Evolutionary conservation across 1,140 invertebrate genomes (phyloP), one percentile per base, ranked within the genome.

Genomic region (Drosophila sp.): DNA sequence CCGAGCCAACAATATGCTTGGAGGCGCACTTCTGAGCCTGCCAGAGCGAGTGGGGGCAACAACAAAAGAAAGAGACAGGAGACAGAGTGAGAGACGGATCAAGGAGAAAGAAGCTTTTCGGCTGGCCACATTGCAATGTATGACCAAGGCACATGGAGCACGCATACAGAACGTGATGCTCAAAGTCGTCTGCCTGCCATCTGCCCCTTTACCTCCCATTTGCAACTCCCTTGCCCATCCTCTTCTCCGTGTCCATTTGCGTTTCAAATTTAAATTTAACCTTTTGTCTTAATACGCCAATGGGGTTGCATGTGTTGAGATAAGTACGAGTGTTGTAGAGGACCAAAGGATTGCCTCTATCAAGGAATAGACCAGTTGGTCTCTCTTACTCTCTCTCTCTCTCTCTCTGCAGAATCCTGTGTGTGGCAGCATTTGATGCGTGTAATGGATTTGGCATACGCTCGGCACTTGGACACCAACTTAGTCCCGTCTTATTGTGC

Each of bases 181-280:
- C 73, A 29, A 34, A 46, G 21, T 40, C 25, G n/a, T 7, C 53
- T 7, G 7, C 34, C 27, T 46, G 27, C 27, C 11, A 21, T 21
- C 21, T 21, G 21, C 11, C 21, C 5, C 21, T 7, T 1, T 8
- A 18, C 25, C n/a, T 25, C 6, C 7, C 45, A 36, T n/a, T n/a
- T n/a, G n/a, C n/a, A n/a, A n/a, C n/a, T n/a, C n/a, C n/a, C n/a
- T n/a, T n/a, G n/a, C n/a, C 7, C 34, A 7, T 9, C 25, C 46
- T 6, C 6, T 13, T 40, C 36, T n/a, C 46, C 43, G 46, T 54
- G 62, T 72, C 50, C 51, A 66, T 76, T 72, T 76, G 76, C 76
- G 72, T 83, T 89, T 89, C 83, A 89, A 89, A 89, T 89, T 89
- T 89, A 89, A 89, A 89, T 89, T 89, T 89, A 89, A 89, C 83